Percentiles rank a stretch among this genome's conserved stretches.
These are phyloP conservation scores for Crambe crambe DNA, from an alignment of 37 sponge, comb jelly and placozoan genomes.

Conservation along the genomic window DNA sequence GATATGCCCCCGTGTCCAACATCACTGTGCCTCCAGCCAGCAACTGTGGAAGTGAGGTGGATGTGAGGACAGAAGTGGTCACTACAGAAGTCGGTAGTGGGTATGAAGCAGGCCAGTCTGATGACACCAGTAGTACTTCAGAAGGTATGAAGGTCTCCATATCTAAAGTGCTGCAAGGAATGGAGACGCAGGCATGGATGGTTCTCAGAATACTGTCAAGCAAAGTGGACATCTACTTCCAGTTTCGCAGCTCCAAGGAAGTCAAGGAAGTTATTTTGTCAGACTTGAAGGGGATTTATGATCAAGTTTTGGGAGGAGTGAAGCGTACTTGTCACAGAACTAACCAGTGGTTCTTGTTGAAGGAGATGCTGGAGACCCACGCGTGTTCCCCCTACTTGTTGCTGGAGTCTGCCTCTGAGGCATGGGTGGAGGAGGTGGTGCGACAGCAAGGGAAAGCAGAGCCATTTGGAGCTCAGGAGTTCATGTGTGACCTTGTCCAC, in stretches of 20 bases:
- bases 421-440: conserved; percentile 56
- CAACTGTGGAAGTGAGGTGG: background rate
- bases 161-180: background rate
- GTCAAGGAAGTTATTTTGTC: background rate
- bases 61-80: background rate
- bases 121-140: conserved; percentile 15
- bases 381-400: conserved; percentile 52
- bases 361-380: conserved; percentile 69
- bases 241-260: conserved; percentile 21
- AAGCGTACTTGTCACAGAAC: conserved; percentile 13
- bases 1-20: background rate
- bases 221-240: conserved; percentile 51
- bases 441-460: conserved; percentile 2
- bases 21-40: background rate
- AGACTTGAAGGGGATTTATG: background rate
- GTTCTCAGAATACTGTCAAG: conserved; percentile 41
- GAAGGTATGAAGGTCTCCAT: background rate
- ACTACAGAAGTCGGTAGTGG: conserved; percentile 9
- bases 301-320: background rate
- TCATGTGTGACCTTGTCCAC: conserved; percentile 46
- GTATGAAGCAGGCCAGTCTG: conserved; percentile 21
- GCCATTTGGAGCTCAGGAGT: conserved; percentile 35
- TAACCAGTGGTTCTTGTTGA: conserved; percentile 62
- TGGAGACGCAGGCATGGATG: conserved; percentile 24
- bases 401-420: conserved; percentile 54